phyloP scores from a whole-genome alignment of 2,113 vertebrate species.

The Diphyllodes magnificus region DNA sequence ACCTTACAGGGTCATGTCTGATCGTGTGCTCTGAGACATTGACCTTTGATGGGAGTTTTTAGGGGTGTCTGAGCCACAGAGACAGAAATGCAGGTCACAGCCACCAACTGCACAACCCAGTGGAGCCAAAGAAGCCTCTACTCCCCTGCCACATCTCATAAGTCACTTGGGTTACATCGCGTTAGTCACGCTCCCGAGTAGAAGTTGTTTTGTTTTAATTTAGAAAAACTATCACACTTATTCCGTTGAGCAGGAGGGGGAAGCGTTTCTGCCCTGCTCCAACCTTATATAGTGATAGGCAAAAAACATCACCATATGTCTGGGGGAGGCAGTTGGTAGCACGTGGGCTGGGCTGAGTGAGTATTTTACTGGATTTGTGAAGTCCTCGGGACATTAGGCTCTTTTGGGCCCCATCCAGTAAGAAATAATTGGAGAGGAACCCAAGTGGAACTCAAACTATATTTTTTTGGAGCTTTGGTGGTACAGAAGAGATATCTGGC shows the following conservation, averaged over 20 bases:
- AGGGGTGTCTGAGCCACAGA: background rate
- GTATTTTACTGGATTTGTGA: conserved; percentile 47
- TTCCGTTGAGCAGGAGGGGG: conserved; percentile 32
- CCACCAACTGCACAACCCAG: background rate
- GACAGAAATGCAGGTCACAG: background rate
- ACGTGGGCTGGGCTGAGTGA: conserved; percentile 51
- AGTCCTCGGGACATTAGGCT: background rate
- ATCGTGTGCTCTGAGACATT: rapidly evolving
- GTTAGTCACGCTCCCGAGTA: conserved; percentile 55
- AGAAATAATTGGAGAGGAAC: background rate
- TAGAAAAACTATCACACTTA: conserved; percentile 67
- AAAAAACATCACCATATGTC: conserved; percentile 67
- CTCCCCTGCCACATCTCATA: rapidly evolving
- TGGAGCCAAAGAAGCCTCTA: background rate
- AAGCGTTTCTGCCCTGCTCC: conserved; percentile 45
- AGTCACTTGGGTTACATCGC: background rate
- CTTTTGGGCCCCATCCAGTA: conserved; percentile 9
- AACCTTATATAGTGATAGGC: conserved; percentile 47
- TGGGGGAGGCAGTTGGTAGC: conserved; percentile 64
- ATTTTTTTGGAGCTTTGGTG: background rate
- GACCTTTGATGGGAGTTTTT: background rate
- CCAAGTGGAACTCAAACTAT: background rate
- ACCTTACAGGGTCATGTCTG: background rate
- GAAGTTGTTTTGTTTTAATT: conserved; percentile 63
- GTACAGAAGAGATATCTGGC: background rate